Evolutionary conservation across 2,888 invertebrate genomes (phyloP), one percentile per base, ranked within the genome.

Genomic region (Dinocampus coccinellae): DNA sequence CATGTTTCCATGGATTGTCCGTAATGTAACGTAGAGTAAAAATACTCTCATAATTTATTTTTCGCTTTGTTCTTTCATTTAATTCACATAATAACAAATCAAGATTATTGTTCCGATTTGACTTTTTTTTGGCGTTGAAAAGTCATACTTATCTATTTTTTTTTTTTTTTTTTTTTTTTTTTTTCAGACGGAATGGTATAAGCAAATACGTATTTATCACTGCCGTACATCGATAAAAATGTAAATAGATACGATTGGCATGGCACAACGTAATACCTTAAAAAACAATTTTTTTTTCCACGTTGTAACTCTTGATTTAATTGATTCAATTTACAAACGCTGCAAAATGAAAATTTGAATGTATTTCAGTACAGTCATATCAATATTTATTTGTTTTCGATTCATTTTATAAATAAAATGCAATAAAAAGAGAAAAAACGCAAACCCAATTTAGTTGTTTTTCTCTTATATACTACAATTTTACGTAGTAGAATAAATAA

Each of bases 141-240:
- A 39, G 39, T 39, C 39, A 39, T 39, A n/a, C n/a, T 39, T 1
- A n/a, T 39, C 22, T 13, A 24, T 26, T 63, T 26, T 9, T 26
- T 22, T 24, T 11, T 42, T 39, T 52, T 61, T 6, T 55, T 36
- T 22, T 55, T 62, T 36, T 62, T 53, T 52, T 36, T 61, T 65
- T 10, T 42, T 72, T 70, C 47, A 69, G 69, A 62, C 74, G 75
- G 75, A 77, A 77, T 77, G 77, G 62, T 69, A 66, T 67, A 70
- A 76, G 73, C 71, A 70, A 68, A 64, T 66, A 63, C 33, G 36
- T 71, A 62, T 65, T 55, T 74, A 77, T 74, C 74, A 75, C 73
- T 73, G 73, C 67, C 71, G 62, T 67, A 67, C 66, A 66, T 71
- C 67, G 72, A 73, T 75, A 47, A 39, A 52, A n/a, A 36, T 64